Base-by-base conservation (phyloP, 2,797 vertebrate species). In the Parauchenoglanis ngamensis region DNA sequence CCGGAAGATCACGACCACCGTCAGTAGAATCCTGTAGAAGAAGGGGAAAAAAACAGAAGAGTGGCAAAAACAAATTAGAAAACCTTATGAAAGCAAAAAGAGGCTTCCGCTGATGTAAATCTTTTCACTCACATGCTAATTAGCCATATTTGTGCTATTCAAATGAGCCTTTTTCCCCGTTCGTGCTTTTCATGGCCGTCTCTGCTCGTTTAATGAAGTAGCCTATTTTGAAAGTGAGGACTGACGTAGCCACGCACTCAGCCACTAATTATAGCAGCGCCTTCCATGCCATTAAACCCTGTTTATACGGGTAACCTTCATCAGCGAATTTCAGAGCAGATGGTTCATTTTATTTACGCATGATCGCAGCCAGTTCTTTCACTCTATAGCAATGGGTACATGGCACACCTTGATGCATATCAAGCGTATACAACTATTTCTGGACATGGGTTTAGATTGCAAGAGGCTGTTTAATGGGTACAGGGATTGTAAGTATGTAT, bases 1-100 rank as follows among this genome's bases (percentile, higher is more conserved):
- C 23, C 97, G 97, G 94, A 98, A 98, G 91, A 98, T 98, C 79
- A 98, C 97, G 86, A 98, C 97, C 57, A 98, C 97, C 0, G 97
- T 98, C 92, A 98, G 95, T 88, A 98, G 94, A 91, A 98, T 98
- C 95, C 97, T 98, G 78, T 7, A 84, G 40, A 44, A 46, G 46
- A 46, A 46, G 46, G 7, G 7, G 46, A 46, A 89, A 59, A 54
- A 2, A 2, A 35, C 1, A 49, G 4, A 15, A 13, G 78, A 88
- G 87, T 78, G 86, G 89, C 78, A 80, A 57, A 61, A 65, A 88
- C 78, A 88, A 88, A 40, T 76, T 75, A 88, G 57, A 73, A 19
- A 88, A 6, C n/a, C n/a, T 23, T 54, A 28, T 72, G 46, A 85
- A 54, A 85, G 25, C 57, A 35, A 75, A 80, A 35, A 35, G 59